Conservation (phyloP, 1,140 invertebrate genomes). For the Nebria ingens region DNA sequence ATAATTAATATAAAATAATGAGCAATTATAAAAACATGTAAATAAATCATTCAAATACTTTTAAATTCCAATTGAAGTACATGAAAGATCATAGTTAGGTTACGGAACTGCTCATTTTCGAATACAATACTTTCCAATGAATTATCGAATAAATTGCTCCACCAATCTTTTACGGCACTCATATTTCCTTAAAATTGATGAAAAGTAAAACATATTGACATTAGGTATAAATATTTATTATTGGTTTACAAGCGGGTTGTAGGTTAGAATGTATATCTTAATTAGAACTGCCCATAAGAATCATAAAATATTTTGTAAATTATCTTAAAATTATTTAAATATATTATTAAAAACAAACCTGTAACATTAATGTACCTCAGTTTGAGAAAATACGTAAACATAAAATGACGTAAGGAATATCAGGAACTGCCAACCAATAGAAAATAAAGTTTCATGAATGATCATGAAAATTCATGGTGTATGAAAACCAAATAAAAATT, state of each 20-base stretch:
- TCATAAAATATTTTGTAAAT: background rate
- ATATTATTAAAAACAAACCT: conserved; percentile 2
- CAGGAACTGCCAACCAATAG: conserved; percentile 14
- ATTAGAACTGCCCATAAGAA: background rate
- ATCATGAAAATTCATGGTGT: background rate
- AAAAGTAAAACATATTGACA: background rate
- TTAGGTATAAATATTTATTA: conserved; percentile 3
- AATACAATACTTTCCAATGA: background rate
- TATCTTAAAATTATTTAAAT: background rate
- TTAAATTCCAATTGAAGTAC: conserved; percentile 1
- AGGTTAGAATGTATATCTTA: background rate
- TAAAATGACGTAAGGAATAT: background rate
- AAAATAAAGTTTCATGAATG: conserved; percentile 13
- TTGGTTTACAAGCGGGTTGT: background rate
- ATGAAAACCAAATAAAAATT: background rate
- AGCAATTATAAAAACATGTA: conserved; percentile 22
- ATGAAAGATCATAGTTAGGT: background rate
- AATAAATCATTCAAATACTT: conserved; percentile 1
- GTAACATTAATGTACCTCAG: background rate
- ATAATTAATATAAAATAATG: conserved; percentile 8
- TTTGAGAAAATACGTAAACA: background rate
- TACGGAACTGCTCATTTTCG: background rate
- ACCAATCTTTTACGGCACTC: background rate
- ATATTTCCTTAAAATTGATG: background rate
- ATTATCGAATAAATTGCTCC: background rate